Evolutionary conservation across 2,888 invertebrate genomes (phyloP).

Genomic region (Aporophyla lueneburgensis): DNA sequence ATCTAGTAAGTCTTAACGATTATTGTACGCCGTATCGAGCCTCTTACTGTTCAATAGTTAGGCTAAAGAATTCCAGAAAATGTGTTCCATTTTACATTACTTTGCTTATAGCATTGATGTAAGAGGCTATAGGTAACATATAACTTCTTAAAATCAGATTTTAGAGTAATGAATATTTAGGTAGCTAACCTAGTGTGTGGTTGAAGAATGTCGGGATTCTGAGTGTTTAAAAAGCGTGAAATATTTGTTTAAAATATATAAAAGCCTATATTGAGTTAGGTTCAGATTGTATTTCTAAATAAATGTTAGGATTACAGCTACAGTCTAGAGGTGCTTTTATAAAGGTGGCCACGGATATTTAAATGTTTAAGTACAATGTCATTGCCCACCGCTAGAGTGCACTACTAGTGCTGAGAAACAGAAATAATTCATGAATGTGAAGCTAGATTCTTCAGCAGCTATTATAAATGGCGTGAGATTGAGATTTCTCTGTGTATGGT

Average conservation of each 20-base stretch:
- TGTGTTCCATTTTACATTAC: constrained; percentile 69
- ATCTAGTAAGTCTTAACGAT: constrained; percentile 14
- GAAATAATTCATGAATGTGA: constrained; percentile 7
- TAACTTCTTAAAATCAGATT: constrained; percentile 43
- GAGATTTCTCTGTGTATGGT: constrained; percentile 1
- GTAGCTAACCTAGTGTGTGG: constrained; percentile 35
- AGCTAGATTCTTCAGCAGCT: constrained; percentile 30
- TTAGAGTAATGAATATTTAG: constrained; percentile 44
- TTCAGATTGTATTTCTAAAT: constrained; percentile 44
- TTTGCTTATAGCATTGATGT: constrained; percentile 62
- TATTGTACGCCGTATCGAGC: constrained; percentile 25
- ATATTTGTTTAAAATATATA: constrained; percentile 22
- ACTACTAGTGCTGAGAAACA: constrained; percentile 23
- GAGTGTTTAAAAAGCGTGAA: constrained; percentile 22
- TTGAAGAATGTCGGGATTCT: constrained; percentile 25
- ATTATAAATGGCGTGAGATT: constrained; percentile 46
- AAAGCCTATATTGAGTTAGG: constrained; percentile 15
- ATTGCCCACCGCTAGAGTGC: constrained; percentile 49
- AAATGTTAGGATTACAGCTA: constrained; percentile 48
- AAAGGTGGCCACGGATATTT: constrained; percentile 55
- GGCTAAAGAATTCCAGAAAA: constrained; percentile 61
- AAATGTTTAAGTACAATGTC: constrained; percentile 53
- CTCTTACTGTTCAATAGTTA: constrained; percentile 49
- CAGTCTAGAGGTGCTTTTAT: constrained; percentile 63
- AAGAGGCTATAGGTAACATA: constrained; percentile 42